Percentiles rank a stretch among this genome's conserved stretches.
These are phyloP conservation scores for Drosophila ercepeae DNA, from an alignment of 1,140 invertebrate species.

Conservation along the genomic window DNA sequence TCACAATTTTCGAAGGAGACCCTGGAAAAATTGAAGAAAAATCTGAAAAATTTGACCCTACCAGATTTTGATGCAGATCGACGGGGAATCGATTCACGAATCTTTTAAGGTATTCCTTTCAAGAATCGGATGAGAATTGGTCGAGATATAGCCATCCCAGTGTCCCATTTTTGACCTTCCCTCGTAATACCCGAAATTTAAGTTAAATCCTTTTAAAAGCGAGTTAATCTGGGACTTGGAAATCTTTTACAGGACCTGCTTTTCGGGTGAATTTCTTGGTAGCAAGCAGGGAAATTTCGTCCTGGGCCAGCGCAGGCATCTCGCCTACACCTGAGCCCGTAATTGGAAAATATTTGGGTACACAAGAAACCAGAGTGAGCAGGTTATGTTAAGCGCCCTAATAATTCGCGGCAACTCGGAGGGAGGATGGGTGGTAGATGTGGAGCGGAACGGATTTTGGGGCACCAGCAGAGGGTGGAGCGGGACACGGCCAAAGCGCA, in stretches of 20 bases:
- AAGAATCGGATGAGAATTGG: no score
- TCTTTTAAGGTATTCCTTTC: no score
- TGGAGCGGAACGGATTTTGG: neutral
- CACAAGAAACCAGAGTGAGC: conserved; percentile 62
- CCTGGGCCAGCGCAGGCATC: conserved; percentile 28
- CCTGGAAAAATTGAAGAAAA: no score
- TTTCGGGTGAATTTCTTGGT: neutral
- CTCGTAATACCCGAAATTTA: neutral
- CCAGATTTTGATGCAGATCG: no score
- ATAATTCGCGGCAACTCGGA: conserved; percentile 5
- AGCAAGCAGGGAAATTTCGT: neutral
- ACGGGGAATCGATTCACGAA: no score
- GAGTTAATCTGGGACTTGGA: neutral
- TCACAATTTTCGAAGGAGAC: no score
- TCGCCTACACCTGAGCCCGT: conserved; percentile 18
- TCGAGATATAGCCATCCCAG: no score
- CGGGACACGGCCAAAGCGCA: conserved; percentile 48
- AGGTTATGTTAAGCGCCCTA: conserved; percentile 57
- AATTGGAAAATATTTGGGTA: conserved; percentile 58
- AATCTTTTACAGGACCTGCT: neutral
- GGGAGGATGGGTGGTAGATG: neutral
- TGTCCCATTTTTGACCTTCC: no score
- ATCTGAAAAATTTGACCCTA: no score
- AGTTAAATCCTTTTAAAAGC: neutral
- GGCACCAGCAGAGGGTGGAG: neutral